Base-by-base conservation (phyloP, 1,140 invertebrate species). In the Atopsyche davidsoni region DNA sequence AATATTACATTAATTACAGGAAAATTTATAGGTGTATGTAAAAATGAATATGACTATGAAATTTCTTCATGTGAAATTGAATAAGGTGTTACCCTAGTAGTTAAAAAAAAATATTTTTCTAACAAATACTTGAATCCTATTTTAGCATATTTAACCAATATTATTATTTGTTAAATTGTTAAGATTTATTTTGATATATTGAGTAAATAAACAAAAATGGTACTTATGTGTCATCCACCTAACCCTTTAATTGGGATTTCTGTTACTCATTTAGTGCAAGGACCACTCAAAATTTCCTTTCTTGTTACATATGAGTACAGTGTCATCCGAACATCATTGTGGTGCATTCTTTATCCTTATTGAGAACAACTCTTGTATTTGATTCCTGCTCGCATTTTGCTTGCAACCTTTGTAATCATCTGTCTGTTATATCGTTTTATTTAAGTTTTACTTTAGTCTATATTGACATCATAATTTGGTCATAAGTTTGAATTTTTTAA, bases 231-330 rank as follows among this genome's bases (percentile, higher is more conserved):
- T n/a, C n/a, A 28, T 28, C 24, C n/a, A 7, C 6, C n/a, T 28
- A n/a, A 28, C n/a, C 24, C 6, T 6, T 28, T 28, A n/a, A 28
- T 28, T 7, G n/a, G n/a, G 24, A 28, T 28, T 7, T 28, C 24
- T 42, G 7, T n/a, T 22, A 13, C 40, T 23, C 10, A 25, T 44
- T 31, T n/a, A 31, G 43, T 72, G 75, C 77, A 82, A 83, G 81
- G 81, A 83, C 81, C 80, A 81, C 79, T 82, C 80, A 82, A 83
- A 82, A 67, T 78, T 79, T 79, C 79, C 78, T 77, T 61, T 63
- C 64, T 58, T 32, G 40, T 40, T 22, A 50, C 13, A 38, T 46
- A 35, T 21, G 44, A 48, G 16, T 44, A 40, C 34, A 38, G 24
- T 52, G 23, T 51, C 39, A 51, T 45, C 46, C 21, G 36, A 52